Evolutionary conservation across 2,797 vertebrate genomes (phyloP), one percentile per base, ranked within the genome.

Genomic region (Pseudochirops corinnae): DNA sequence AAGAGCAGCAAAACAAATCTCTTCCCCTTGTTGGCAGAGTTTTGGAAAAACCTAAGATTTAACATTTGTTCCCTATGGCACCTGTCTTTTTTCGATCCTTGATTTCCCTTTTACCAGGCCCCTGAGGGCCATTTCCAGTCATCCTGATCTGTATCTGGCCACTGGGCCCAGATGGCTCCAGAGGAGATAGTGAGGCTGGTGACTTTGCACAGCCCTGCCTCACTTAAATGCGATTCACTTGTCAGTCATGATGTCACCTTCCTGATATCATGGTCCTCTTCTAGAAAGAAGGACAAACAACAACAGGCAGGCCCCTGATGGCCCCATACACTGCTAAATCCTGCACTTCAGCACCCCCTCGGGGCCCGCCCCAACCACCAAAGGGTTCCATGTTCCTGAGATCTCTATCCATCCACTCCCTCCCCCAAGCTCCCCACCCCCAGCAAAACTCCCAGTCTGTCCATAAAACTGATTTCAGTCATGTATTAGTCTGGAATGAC

Each of bases 381-480:
- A 67, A 39, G n/a, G 39, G 67, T 21, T 74, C n/a, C 10, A 39
- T 74, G n/a, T 74, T 39, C n/a, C 67, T 39, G 67, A 39, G 21
- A 74, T 21, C 39, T 6, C 67, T 74, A 74, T 18, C n/a, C 39
- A 9, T 74, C 2, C 18, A 39, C n/a, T 39, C 14, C 14, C n/a
- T 18, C 1, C n/a, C 4, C 12, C 1, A 0, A 12, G 3, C 67
- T 3, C 18, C 2, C 16, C 21, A 9, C 6, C 18, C 67, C n/a
- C 9, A 39, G 1, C n/a, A 74, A 67, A 74, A 74, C 39, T 74
- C 16, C 18, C 18, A 74, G 39, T 39, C n/a, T 74, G 67, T 74
- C 18, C 39, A 0, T 74, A 74, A 74, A 74, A 39, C 67, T 74
- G 67, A 74, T 39, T 39, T 74, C 18, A 39, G 18, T 21, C 39